Conservation (phyloP, 2,113 vertebrate species). For the Poecilia latipinna region DNA sequence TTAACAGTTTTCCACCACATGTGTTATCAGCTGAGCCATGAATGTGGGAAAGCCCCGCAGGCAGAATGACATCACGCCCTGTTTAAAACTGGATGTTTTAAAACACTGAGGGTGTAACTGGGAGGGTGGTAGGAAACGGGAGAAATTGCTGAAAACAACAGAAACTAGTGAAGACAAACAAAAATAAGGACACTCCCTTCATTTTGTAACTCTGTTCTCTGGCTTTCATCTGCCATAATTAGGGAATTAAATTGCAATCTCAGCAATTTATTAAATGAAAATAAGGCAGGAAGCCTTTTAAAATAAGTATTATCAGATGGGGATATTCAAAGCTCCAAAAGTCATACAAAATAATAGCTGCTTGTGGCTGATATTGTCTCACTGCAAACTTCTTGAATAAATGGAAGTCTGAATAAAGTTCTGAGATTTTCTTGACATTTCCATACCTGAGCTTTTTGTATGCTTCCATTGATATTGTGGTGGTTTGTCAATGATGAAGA, state of each 20-base stretch:
- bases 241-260: neutral
- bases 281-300: too few species aligned
- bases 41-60: conserved; percentile 76
- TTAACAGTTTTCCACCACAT: conserved; percentile 69
- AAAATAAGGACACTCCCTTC: conserved; percentile 1
- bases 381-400: conserved; percentile 16
- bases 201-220: neutral
- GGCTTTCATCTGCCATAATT: neutral
- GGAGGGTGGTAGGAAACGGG: conserved; percentile 55
- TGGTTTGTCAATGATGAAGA: too few species aligned
- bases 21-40: conserved; percentile 76
- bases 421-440: neutral
- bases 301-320: neutral
- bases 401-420: conserved; percentile 11
- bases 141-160: conserved; percentile 51
- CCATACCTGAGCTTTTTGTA: neutral
- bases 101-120: conserved; percentile 66
- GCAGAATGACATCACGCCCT: conserved; percentile 68
- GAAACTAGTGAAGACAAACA: conserved; percentile 52
- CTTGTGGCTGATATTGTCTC: neutral
- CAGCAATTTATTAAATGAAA: neutral
- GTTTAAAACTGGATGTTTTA: conserved; percentile 63
- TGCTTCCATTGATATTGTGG: too few species aligned
- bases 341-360: neutral
- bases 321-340: neutral